Conservation (phyloP, 2,113 vertebrate genomes). For the Coregonus clupeaformis region DNA sequence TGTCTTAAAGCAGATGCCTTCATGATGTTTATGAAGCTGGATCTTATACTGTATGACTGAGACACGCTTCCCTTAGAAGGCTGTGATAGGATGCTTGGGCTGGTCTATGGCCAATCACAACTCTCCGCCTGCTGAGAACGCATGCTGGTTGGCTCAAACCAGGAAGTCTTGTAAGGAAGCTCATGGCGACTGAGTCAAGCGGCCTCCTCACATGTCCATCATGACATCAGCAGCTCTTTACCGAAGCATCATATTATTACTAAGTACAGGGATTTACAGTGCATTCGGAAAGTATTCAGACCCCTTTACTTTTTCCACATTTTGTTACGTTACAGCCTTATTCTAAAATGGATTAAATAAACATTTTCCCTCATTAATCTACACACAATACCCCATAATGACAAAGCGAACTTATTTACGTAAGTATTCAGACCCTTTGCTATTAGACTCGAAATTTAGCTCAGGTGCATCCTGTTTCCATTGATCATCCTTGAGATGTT, state of each 20-base stretch:
- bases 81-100: neutral
- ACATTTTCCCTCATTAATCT: too few species aligned
- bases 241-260: constrained; percentile 20
- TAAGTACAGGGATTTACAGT: constrained; percentile 28
- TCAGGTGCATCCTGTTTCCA: too few species aligned
- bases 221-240: constrained; percentile 58
- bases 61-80: neutral
- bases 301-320: too few species aligned
- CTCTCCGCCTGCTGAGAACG: constrained; percentile 14
- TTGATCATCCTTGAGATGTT: too few species aligned
- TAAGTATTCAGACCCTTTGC: too few species aligned
- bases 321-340: too few species aligned
- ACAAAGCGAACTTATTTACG: too few species aligned
- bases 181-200: constrained; percentile 55
- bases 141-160: constrained; percentile 41
- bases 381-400: too few species aligned
- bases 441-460: too few species aligned
- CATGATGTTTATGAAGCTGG: neutral
- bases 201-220: constrained; percentile 27
- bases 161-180: constrained; percentile 16
- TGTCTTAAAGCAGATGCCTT: neutral
- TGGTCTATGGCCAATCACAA: constrained; percentile 50
- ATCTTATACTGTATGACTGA: neutral
- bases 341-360: too few species aligned
- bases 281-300: too few species aligned